These are phyloP conservation scores for Pogonomyrmex barbatus DNA, from an alignment of 1,140 invertebrate genomes.

Conservation along the genomic window DNA sequence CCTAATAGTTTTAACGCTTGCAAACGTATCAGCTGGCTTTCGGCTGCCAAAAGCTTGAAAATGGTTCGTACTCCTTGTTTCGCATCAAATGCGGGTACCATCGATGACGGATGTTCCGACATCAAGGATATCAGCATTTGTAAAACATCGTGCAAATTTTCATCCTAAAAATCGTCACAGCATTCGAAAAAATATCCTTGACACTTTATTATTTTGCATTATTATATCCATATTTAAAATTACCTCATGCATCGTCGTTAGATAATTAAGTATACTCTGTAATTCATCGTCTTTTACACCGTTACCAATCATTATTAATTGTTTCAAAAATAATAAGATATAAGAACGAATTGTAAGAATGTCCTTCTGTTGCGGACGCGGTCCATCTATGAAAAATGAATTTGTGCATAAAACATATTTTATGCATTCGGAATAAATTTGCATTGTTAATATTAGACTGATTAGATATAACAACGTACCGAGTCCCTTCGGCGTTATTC, in stretches of 20 bases:
- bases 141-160: slow-evolving; percentile 99
- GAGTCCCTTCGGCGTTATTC: slow-evolving; percentile 96
- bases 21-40: slow-evolving; percentile 97
- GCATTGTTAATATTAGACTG: neutral
- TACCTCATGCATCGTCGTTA: slow-evolving; percentile 98
- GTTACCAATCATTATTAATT: slow-evolving; percentile 98
- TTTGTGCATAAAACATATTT: neutral
- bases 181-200: neutral
- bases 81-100: slow-evolving; percentile 99
- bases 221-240: neutral
- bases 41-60: slow-evolving; percentile 97
- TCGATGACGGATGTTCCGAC: slow-evolving; percentile 98
- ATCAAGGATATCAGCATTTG: slow-evolving; percentile 98
- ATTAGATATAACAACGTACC: slow-evolving; percentile 88
- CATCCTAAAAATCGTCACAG: slow-evolving; percentile 90
- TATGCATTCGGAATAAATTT: neutral
- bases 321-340: slow-evolving; percentile 98
- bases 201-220: slow-evolving; percentile 11
- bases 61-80: slow-evolving; percentile 98
- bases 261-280: slow-evolving; percentile 98
- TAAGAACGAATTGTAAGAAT: slow-evolving; percentile 97
- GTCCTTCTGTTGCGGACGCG: slow-evolving; percentile 96
- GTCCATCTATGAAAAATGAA: slow-evolving; percentile 91
- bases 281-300: slow-evolving; percentile 99
- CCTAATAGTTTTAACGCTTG: slow-evolving; percentile 98